Evolutionary conservation across 2,888 invertebrate species (phyloP).

Genomic region (Aplocera efformata): DNA sequence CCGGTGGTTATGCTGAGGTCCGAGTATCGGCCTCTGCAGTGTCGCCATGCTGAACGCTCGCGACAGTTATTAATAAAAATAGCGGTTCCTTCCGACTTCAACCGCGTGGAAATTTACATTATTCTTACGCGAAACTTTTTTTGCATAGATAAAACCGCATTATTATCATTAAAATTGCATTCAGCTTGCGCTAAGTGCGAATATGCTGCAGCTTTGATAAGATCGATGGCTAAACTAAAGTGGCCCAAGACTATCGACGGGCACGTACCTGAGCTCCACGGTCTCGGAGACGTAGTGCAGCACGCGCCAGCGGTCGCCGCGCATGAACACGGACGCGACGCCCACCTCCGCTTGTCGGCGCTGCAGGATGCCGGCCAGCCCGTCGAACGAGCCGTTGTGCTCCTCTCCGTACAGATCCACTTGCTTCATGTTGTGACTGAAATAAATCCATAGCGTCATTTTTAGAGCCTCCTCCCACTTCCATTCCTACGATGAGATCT

Average conservation of each 20-base stretch:
- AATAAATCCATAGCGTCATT: background rate
- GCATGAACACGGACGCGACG: slow-evolving; percentile 76
- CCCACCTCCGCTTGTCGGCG: slow-evolving; percentile 76
- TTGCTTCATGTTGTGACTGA: slow-evolving; percentile 54
- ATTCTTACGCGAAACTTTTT: too few relatives aligned
- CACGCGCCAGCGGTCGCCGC: slow-evolving; percentile 74
- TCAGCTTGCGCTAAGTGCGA: too few relatives aligned
- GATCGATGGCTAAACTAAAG: too few relatives aligned
- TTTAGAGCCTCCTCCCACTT: background rate
- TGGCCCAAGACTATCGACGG: background rate
- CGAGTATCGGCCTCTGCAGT: too few relatives aligned
- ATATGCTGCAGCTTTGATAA: too few relatives aligned
- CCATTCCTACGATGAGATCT: background rate
- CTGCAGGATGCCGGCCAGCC: slow-evolving; percentile 79
- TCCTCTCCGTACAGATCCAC: slow-evolving; percentile 75
- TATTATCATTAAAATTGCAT: too few relatives aligned
- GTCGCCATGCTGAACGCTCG: too few relatives aligned
- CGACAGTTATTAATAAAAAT: too few relatives aligned
- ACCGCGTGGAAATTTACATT: too few relatives aligned
- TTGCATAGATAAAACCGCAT: too few relatives aligned
- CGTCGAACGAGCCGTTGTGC: slow-evolving; percentile 79
- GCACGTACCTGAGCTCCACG: slow-evolving; percentile 51
- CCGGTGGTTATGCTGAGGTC: too few relatives aligned
- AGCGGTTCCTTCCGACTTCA: too few relatives aligned
- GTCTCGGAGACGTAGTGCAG: slow-evolving; percentile 79